These are phyloP conservation scores for Thera britannica DNA, from an alignment of 2,888 invertebrate species.

Conservation along the genomic window DNA sequence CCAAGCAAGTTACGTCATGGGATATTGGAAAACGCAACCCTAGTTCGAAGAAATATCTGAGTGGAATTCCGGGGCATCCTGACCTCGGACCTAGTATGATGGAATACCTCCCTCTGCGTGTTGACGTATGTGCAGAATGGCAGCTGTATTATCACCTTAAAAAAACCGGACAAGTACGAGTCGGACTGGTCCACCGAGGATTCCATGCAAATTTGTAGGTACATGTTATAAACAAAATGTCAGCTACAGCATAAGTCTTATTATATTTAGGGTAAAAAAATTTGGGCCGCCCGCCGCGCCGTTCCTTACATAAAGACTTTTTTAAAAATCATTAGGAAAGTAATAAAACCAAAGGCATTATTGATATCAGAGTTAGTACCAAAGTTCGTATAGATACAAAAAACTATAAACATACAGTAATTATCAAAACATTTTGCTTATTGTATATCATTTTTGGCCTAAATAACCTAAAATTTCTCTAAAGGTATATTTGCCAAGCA, in stretches of 20 bases:
- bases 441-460: not conserved
- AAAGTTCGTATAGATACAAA: not conserved
- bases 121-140: conserved; percentile 43
- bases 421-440: not conserved
- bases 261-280: too few species aligned
- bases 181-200: too few species aligned
- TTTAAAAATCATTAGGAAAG: too few species aligned
- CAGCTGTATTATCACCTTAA: conserved; percentile 21
- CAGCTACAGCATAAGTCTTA: too few species aligned
- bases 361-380: not conserved
- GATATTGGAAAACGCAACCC: conserved; percentile 8
- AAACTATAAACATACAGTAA: not conserved
- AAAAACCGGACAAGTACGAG: not conserved
- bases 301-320: too few species aligned
- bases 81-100: conserved; percentile 64
- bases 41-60: conserved; percentile 62
- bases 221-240: too few species aligned
- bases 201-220: too few species aligned
- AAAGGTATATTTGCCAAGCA: not conserved
- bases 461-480: not conserved
- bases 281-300: too few species aligned
- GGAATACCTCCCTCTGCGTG: conserved; percentile 55
- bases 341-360: too few species aligned
- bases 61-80: conserved; percentile 72
- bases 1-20: not conserved